These are phyloP conservation scores for Microctenopoma stevenorrisi DNA, from an alignment of 2,797 vertebrate genomes.

Conservation along the genomic window DNA sequence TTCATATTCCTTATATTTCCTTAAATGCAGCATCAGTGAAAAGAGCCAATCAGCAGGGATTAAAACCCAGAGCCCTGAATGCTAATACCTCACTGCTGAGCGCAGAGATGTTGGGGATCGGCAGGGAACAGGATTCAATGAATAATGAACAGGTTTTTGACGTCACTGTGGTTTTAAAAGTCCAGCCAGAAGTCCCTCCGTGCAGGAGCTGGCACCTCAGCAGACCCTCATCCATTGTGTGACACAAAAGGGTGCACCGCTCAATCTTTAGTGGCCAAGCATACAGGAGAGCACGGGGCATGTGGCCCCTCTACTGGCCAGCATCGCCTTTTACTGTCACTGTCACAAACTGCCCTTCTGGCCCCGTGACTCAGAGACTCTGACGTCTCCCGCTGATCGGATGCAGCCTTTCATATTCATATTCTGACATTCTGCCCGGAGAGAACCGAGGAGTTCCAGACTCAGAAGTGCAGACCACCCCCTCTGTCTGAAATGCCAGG, in stretches of 20 bases:
- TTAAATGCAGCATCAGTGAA: constrained; percentile 44
- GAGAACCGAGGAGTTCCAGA: constrained; percentile 18
- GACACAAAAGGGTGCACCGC: constrained; percentile 12
- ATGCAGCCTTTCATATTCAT: constrained; percentile 51
- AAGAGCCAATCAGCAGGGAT: constrained; percentile 55
- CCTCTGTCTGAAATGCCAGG: constrained; percentile 48
- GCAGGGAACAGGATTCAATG: constrained; percentile 52
- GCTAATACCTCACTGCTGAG: constrained; percentile 61
- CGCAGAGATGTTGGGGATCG: constrained; percentile 42
- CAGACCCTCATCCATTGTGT: constrained; percentile 30
- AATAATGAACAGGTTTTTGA: constrained; percentile 70
- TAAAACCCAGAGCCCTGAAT: constrained; percentile 53
- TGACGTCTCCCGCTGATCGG: constrained; percentile 22
- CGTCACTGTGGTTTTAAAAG: constrained; percentile 64
- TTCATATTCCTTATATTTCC: constrained; percentile 14
- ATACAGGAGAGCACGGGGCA: constrained; percentile 15
- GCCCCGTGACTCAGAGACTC: constrained; percentile 38
- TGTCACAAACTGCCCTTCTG: constrained; percentile 34
- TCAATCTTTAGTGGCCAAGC: constrained; percentile 30
- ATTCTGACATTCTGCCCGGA: constrained; percentile 48
- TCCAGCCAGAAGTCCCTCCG: constrained; percentile 47
- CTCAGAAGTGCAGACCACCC: constrained; percentile 17
- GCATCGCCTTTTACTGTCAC: constrained; percentile 29
- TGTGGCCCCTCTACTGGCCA: not conserved
- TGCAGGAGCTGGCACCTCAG: constrained; percentile 29